Conservation (phyloP, 2,113 vertebrate genomes). For the Pardalotus punctatus region DNA sequence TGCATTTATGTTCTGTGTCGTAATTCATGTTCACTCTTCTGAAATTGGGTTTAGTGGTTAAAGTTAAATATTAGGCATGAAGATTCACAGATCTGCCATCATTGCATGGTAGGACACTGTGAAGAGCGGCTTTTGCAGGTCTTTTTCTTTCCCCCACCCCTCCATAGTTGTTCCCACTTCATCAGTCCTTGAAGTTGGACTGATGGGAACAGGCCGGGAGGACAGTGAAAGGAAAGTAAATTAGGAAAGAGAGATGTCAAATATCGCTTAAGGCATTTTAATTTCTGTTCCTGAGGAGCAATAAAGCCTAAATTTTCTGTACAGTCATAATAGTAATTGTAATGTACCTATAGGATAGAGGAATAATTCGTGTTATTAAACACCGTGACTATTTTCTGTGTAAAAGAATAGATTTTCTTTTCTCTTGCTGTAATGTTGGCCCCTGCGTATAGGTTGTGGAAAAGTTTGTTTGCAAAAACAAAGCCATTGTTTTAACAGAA, state of each 20-base stretch:
- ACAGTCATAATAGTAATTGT: neutral
- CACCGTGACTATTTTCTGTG: neutral
- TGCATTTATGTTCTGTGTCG: neutral
- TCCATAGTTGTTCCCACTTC: fast-evolving
- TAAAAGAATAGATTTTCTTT: neutral
- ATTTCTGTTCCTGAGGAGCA: constrained; percentile 7
- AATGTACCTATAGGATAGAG: neutral
- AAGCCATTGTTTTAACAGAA: constrained; percentile 38
- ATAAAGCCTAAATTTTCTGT: neutral
- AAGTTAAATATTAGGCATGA: neutral
- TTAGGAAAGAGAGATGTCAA: neutral
- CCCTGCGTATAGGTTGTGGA: neutral
- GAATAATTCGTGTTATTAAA: neutral
- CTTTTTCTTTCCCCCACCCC: neutral
- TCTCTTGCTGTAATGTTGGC: neutral
- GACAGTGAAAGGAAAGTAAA: neutral
- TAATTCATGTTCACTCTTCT: neutral
- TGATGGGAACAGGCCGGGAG: neutral
- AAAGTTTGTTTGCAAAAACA: constrained; percentile 46
- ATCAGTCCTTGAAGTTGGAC: neutral
- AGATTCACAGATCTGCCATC: neutral
- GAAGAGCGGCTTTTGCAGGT: neutral
- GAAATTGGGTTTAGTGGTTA: neutral
- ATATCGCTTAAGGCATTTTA: neutral
- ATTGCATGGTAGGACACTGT: fast-evolving